Conservation (phyloP, 2,797 vertebrate species). For the Malurus leucopterus region DNA sequence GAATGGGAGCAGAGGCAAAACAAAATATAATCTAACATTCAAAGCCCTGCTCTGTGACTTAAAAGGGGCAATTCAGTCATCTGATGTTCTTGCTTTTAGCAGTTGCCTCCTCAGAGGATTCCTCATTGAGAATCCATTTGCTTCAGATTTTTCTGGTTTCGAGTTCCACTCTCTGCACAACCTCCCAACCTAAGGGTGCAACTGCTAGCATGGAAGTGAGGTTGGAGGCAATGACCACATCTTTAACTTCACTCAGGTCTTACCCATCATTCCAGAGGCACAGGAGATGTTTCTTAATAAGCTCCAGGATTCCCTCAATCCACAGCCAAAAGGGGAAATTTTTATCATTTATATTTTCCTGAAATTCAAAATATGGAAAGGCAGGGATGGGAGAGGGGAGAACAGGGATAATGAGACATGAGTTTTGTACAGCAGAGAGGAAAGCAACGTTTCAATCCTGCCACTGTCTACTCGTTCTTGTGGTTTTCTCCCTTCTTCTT, state of each 20-base stretch:
- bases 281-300: constrained; percentile 93
- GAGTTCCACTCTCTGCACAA: background rate
- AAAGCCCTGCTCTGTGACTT: background rate
- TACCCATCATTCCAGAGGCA: constrained; percentile 95
- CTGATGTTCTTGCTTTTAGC: background rate
- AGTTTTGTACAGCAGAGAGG: background rate
- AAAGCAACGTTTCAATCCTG: background rate
- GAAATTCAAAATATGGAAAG: constrained; percentile 35
- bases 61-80: background rate
- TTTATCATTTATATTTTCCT: constrained; percentile 89
- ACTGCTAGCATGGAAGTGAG: background rate
- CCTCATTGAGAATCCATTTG: background rate
- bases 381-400: background rate
- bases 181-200: background rate
- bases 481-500: background rate
- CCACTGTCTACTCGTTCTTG: background rate
- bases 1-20: background rate
- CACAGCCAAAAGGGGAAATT: constrained; percentile 93
- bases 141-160: background rate
- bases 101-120: background rate
- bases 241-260: constrained; percentile 23
- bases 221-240: background rate
- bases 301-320: constrained; percentile 95
- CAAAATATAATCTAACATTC: background rate
- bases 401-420: background rate